A percentile compares a stretch with the other conserved stretches of the same genome.
phyloP scores from a whole-genome alignment of 2,113 vertebrate species.

The Calyptomena viridis region DNA sequence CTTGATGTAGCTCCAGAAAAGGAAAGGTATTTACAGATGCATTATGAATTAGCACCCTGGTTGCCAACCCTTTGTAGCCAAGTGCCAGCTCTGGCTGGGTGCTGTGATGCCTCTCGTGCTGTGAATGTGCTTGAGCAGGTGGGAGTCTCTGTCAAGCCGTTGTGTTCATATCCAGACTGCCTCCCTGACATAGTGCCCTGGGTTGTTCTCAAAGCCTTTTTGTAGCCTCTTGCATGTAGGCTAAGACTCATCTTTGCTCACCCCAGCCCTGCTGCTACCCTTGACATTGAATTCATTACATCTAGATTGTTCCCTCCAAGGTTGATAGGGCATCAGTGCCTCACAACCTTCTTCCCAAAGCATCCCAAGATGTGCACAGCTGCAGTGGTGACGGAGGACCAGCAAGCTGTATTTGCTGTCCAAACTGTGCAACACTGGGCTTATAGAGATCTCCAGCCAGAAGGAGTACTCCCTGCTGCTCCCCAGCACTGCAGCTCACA shows the following conservation, averaged over 20 bases:
- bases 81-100: background rate
- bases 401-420: background rate
- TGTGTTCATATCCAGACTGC: accelerated
- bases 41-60: constrained; percentile 16
- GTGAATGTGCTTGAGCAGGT: background rate
- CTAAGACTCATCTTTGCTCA: background rate
- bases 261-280: background rate
- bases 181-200: background rate
- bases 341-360: background rate
- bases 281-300: background rate
- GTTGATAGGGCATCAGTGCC: background rate
- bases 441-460: background rate
- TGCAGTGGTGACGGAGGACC: background rate
- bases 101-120: background rate
- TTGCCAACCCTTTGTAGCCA: constrained; percentile 41
- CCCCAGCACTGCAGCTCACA: background rate
- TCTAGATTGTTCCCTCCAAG: background rate
- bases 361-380: background rate
- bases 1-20: constrained; percentile 57
- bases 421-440: accelerated
- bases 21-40: constrained; percentile 27
- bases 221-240: background rate
- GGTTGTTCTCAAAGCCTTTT: background rate
- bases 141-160: background rate
- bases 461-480: background rate